Base-by-base conservation (phyloP, 1,140 invertebrate species). In the Planococcus citri region DNA sequence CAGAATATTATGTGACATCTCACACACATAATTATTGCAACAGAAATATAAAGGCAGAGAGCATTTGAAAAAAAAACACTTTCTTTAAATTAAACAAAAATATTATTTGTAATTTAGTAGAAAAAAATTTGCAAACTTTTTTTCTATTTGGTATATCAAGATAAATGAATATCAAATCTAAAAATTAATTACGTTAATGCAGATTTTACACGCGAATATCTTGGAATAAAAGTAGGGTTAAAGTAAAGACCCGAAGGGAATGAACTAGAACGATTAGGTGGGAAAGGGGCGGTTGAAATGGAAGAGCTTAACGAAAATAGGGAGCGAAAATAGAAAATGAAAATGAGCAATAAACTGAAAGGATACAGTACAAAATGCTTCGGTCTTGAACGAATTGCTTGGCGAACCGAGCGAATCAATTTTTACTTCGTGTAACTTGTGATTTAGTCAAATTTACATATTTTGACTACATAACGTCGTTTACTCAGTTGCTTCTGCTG, bases 141-240 rank as follows among this genome's bases (percentile, higher is more conserved):
- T 20, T 20, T 17, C 41, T 17, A 51, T 51, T 51, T 51, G 10
- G 41, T 20, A 14, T 37, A 51, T 51, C 41, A 51, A 51, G 17
- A 51, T 51, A 51, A 51, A 51, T 51, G 41, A 51, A 51, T 51
- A 51, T 51, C 41, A 51, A 51, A 51, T 51, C 41, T 51, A 51
- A 14, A 51, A 51, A 51, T 51, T 51, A 51, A 51, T 51, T 51
- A 51, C 41, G 41, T 51, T 51, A 51, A 51, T 51, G 41, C 41
- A 51, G 41, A 51, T 51, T 51, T 51, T 51, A 51, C 41, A 51
- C 41, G 41, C 41, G 41, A 51, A 51, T 51, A 51, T 51, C 41
- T 51, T 51, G 41, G 41, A 51, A 51, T 51, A 51, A 17, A 51
- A 20, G 12, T 20, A 17, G 41, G 41, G 41, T 51, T 51, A 51